Base-by-base conservation (phyloP, 2,888 invertebrate genomes). In the Xestia sexstrigata region DNA sequence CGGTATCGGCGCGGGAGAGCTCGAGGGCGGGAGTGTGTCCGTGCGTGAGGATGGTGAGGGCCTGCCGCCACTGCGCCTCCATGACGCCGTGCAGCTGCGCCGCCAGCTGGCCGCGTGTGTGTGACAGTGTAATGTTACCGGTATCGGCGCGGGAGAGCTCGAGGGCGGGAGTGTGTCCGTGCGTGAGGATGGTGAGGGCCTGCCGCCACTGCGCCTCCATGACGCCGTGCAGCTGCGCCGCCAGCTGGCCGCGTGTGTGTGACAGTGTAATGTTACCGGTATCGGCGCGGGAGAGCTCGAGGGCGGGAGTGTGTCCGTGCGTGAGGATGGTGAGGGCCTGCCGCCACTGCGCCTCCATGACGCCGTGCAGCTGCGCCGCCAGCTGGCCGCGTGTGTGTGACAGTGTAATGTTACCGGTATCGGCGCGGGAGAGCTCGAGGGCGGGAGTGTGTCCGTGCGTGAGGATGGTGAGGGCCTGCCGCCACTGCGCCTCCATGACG, bases 301-400 rank as follows among this genome's bases (percentile, higher is more conserved):
- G 68, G 49, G 49, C 68, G 49, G 65, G 42, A 9, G n/a, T n/a
- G 47, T 67, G 67, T 30, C 47, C 52, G 68, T 58, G 70, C 70
- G 70, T 70, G 70, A 69, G 69, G 30, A 69, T 69, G 35, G 52
- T 8, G 35, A 70, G 70, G 20, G 67, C 67, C 67, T 47, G 67
- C n/a, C 65, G 9, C 71, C 71, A 71, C 67, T 71, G 71, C 72
- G 71, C 72, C 72, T 72, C 15, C 72, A 72, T 72, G 72, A 98
- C 97, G 81, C 97, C 97, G 92, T 98, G 98, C 80, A 98, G 94
- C 90, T 98, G 98, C 77, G 98, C 97, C 2, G 98, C 98, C 66
- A 98, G 97, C 89, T 98, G 97, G 0, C 17, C 17, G 26, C 6
- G 2, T 26, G 26, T 58, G 58, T 58, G 60, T 60, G 60, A 30